Conservation (phyloP, 2,888 invertebrate genomes). For the Clistopyga incitator region DNA sequence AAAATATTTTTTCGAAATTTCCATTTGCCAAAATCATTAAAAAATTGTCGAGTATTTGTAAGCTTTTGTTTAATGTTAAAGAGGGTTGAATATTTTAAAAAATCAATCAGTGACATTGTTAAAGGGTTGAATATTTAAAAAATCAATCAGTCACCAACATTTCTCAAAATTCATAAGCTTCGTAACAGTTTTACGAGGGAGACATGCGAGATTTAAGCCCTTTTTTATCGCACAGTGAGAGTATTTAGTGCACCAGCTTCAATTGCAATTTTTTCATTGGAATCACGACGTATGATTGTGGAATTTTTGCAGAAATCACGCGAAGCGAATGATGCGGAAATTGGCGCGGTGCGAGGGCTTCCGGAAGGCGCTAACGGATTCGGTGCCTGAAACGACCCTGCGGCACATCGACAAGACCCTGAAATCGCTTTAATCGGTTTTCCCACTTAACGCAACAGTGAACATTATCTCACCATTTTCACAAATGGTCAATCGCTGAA, state of each 20-base stretch:
- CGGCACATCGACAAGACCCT: constrained; percentile 94
- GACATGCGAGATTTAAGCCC: no score
- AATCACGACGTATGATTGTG: neutral
- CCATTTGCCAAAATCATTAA: neutral
- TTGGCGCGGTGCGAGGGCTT: constrained; percentile 91
- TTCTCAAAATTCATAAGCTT: no score
- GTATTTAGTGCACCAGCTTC: neutral
- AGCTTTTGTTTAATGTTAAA: no score
- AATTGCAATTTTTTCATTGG: constrained; percentile 30
- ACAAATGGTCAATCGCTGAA: constrained; percentile 25
- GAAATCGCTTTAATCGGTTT: constrained; percentile 85
- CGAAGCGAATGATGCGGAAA: constrained; percentile 91
- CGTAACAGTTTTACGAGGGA: no score
- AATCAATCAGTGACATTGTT: no score
- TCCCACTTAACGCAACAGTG: neutral
- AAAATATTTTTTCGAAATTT: no score
- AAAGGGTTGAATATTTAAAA: no score
- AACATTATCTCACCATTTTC: constrained; percentile 24
- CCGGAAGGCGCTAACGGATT: constrained; percentile 90
- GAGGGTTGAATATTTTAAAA: no score
- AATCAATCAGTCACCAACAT: no score
- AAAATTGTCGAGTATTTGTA: neutral
- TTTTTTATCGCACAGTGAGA: no score
- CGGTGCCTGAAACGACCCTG: constrained; percentile 91
- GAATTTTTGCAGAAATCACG: constrained; percentile 86